Evolutionary conservation across 2,888 invertebrate genomes (phyloP), one percentile per base, ranked within the genome.

Genomic region (Rhorus exstirpatorius): DNA sequence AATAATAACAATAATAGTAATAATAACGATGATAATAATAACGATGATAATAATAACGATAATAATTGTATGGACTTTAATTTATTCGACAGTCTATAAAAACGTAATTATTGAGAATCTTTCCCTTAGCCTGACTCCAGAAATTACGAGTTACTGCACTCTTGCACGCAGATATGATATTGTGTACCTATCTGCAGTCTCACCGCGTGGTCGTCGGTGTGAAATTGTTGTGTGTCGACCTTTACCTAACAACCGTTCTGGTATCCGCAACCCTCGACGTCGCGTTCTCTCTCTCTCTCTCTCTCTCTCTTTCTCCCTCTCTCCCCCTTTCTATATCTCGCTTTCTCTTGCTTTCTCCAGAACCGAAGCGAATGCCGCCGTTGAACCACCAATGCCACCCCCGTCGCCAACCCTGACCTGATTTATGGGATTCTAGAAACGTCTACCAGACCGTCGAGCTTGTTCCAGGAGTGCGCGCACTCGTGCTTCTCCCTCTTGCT

Each of bases 381-480:
- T 53, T 53, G 49, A 81, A 51, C 63, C 63, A 78, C 71, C 80
- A 72, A 88, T 87, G 84, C 89, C 89, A 88, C 89, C 90, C 88
- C 89, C 90, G 90, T 89, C 87, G 91, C 89, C 92, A 92, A 92
- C 92, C 93, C 93, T 93, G 93, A 93, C 94, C 94, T 94, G 94
- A 94, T 94, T 94, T 94, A 94, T 94, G 94, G 93, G 94, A 94
- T 94, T 94, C 94, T 94, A 93, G 94, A 94, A 94, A 94, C 94
- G 94, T 94, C 94, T 91, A 90, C 67, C 68, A 71, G 72, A 82
- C 60, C 84, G 83, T 83, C 84, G 83, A 86, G 87, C 85, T 86
- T 86, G 87, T 88, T 87, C 87, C 86, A 88, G 87, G 87, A 87
- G 83, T 85, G 81, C 85, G 81, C 84, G 65, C 81, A 77, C 81